phyloP scores from a whole-genome alignment of 2,888 invertebrate species.

The Idaea biselata region DNA sequence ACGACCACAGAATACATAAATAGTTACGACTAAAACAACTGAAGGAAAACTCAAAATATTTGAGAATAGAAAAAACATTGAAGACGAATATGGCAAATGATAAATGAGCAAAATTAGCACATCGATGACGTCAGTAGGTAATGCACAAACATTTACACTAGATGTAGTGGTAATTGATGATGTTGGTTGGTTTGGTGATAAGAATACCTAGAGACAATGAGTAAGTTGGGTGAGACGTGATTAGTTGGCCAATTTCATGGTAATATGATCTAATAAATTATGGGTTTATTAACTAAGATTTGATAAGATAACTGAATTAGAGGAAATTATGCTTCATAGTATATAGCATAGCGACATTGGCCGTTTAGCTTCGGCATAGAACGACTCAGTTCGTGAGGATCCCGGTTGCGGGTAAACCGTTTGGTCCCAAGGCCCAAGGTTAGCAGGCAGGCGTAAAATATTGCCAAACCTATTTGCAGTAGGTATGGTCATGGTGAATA shows the following conservation, averaged over 20 bases:
- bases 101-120: slow-evolving; percentile 36
- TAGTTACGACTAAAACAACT: background rate
- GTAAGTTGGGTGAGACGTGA: background rate
- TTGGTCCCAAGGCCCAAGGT: too few species aligned
- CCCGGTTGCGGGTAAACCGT: too few species aligned
- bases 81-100: slow-evolving; percentile 34
- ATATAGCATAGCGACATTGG: background rate
- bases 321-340: background rate
- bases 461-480: too few species aligned
- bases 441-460: too few species aligned
- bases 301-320: background rate
- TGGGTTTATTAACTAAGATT: background rate
- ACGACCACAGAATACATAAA: too few species aligned
- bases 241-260: background rate
- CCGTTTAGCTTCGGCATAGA: background rate
- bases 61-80: slow-evolving; percentile 6
- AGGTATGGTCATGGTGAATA: too few species aligned
- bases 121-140: slow-evolving; percentile 32
- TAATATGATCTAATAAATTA: background rate
- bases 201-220: slow-evolving; percentile 9
- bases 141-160: slow-evolving; percentile 29
- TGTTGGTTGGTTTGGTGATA: slow-evolving; percentile 27
- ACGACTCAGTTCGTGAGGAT: too few species aligned
- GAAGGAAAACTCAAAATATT: background rate
- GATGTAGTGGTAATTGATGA: slow-evolving; percentile 35